Evolutionary conservation across 2,797 vertebrate genomes (phyloP), one percentile per base, ranked within the genome.

Genomic region (Alosa sapidissima): DNA sequence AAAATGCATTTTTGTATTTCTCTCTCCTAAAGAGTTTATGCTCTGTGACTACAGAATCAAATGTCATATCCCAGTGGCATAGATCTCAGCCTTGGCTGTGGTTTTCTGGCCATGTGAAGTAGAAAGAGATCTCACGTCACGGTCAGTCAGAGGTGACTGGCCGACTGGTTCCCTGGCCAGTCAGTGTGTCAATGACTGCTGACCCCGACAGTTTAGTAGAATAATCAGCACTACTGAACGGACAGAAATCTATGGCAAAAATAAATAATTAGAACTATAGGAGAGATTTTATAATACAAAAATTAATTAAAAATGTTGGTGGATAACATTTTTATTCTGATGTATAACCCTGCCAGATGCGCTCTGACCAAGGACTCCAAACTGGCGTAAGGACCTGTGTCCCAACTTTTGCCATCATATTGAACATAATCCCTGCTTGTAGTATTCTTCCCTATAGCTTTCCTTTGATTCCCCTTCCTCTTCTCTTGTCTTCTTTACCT

Each of bases 291-390:
- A 84, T 82, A 89, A 90, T 88, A 88, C 87, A 91, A 90, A 92
- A 93, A 91, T 91, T 72, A 87, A 87, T 87, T 89, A 90, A 92
- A 94, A 92, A 92, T 93, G 91, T 94, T 95, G 86, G 83, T 88
- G 88, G 92, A 90, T 96, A 93, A 96, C 92, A 91, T 94, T 94
- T 95, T 95, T 94, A 94, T 95, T 94, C 91, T 91, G 90, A 89
- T 96, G 93, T 96, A 91, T 93, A 91, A 95, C 91, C 90, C 92
- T 87, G 92, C 93, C 93, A 97, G 96, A 96, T 95, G 95, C 96
- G 94, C 88, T 95, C 94, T 7, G 94, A 95, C 87, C 91, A 92
- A 81, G 96, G 95, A 96, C 95, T 94, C 87, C 94, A 93, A 91
- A 94, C 94, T 87, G 94, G 94, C 92, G 96, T 97, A 97, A 97